A percentile compares a stretch with the other conserved stretches of the same genome.
phyloP scores from a whole-genome alignment of 2,888 invertebrate genomes.

The Yponomeuta malinellus region DNA sequence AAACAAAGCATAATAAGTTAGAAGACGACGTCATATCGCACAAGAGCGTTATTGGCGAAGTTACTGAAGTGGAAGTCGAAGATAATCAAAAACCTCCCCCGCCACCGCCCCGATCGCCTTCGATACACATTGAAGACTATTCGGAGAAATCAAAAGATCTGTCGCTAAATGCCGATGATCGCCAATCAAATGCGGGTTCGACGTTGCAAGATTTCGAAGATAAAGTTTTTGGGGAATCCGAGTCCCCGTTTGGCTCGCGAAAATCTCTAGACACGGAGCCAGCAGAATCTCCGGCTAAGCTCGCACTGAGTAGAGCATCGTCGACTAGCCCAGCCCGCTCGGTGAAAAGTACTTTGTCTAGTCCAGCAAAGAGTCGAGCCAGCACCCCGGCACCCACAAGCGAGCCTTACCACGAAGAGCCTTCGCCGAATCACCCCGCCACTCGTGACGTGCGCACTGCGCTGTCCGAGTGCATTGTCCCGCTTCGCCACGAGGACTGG shows the following conservation, averaged over 20 bases:
- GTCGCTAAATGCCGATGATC: conserved; percentile 22
- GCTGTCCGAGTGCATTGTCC: conserved; percentile 55
- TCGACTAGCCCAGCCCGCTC: conserved; percentile 20
- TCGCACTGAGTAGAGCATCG: conserved; percentile 33
- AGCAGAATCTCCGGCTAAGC: conserved; percentile 17
- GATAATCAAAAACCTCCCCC: conserved; percentile 24
- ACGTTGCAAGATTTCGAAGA: conserved; percentile 10
- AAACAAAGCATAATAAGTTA: conserved; percentile 23
- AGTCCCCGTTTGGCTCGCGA: conserved; percentile 26
- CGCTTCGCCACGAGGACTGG: conserved; percentile 85
- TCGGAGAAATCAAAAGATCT: conserved; percentile 45
- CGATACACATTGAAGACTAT: conserved; percentile 53
- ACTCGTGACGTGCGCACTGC: conserved; percentile 58
- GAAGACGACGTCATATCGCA: conserved; percentile 23
- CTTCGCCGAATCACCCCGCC: conserved; percentile 21
- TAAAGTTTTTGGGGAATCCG: conserved; percentile 11
- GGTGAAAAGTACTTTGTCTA: neutral
- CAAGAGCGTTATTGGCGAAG: conserved; percentile 28
- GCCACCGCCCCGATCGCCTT: conserved; percentile 44
- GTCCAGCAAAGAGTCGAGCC: conserved; percentile 23
- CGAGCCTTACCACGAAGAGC: conserved; percentile 31
- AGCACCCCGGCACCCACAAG: conserved; percentile 40
- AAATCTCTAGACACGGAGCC: conserved; percentile 24
- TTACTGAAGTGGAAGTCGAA: conserved; percentile 26
- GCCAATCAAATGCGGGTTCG: neutral